These are phyloP conservation scores for Ericerus pela DNA, from an alignment of 1,140 invertebrate species.

Conservation along the genomic window DNA sequence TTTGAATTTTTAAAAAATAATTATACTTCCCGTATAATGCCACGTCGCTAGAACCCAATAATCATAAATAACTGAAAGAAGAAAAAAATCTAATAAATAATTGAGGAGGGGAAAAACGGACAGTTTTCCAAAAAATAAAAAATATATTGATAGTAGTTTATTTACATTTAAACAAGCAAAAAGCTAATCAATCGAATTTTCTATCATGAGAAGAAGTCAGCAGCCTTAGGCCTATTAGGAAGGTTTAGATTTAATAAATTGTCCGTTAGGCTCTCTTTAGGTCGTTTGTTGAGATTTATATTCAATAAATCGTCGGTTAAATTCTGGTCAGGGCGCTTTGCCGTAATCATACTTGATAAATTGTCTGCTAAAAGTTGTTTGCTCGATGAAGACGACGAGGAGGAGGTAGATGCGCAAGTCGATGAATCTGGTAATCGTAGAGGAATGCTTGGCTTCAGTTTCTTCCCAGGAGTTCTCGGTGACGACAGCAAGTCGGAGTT, in stretches of 20 bases:
- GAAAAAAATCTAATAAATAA: too few relatives aligned
- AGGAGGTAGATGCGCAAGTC: constrained; percentile 20
- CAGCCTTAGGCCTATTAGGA: constrained; percentile 44
- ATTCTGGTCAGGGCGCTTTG: constrained; percentile 29
- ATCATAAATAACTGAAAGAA: too few relatives aligned
- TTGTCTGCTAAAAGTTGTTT: constrained; percentile 25
- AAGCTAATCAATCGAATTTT: too few relatives aligned
- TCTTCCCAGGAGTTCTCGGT: constrained; percentile 41
- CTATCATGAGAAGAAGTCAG: constrained; percentile 42
- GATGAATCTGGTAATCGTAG: constrained; percentile 3
- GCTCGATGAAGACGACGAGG: too few relatives aligned
- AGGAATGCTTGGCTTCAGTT: not conserved
- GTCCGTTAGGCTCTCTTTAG: constrained; percentile 49
- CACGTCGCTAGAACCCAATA: too few relatives aligned
- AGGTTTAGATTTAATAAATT: constrained; percentile 56
- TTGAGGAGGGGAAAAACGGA: too few relatives aligned
- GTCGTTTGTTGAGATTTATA: constrained; percentile 18
- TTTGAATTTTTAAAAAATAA: too few relatives aligned
- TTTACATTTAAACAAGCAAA: too few relatives aligned
- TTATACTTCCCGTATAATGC: too few relatives aligned
- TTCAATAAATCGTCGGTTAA: constrained; percentile 26
- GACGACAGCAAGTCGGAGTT: constrained; percentile 36
- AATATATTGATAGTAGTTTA: too few relatives aligned
- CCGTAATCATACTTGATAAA: constrained; percentile 26
- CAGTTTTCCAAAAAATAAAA: too few relatives aligned